These are phyloP conservation scores for Drosophila acutilabella DNA, from an alignment of 2,888 invertebrate genomes.

Conservation along the genomic window DNA sequence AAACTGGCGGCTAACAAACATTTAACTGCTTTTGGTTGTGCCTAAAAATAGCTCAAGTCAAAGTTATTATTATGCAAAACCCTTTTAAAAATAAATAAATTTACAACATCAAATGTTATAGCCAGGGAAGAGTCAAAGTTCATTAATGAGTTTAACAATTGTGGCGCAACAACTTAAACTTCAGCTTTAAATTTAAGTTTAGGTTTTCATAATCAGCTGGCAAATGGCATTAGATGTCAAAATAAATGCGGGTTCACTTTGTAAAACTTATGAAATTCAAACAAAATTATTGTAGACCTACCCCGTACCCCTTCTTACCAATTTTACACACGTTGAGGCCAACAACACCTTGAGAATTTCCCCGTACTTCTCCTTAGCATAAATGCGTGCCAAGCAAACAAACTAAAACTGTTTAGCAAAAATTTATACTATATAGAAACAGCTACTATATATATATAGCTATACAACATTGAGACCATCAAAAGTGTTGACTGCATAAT, in stretches of 20 bases:
- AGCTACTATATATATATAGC: conserved; percentile 7
- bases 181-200: conserved; percentile 10
- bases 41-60: neutral
- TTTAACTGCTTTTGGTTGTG: neutral
- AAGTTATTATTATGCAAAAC: conserved; percentile 1
- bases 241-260: conserved; percentile 36
- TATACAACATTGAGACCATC: conserved; percentile 21
- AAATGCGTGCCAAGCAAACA: conserved; percentile 67
- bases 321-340: conserved; percentile 41
- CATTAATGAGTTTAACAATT: conserved; percentile 65
- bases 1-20: too few relatives aligned
- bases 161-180: conserved; percentile 52
- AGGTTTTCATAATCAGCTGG: conserved; percentile 58
- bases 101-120: conserved; percentile 11
- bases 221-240: conserved; percentile 51
- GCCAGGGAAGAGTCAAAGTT: conserved; percentile 27
- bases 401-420: conserved; percentile 17
- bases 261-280: conserved; percentile 37
- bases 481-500: conserved; percentile 57
- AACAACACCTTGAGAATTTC: conserved; percentile 59
- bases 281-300: conserved; percentile 11
- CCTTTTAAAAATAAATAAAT: conserved; percentile 5
- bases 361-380: conserved; percentile 38
- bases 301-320: neutral
- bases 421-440: conserved; percentile 12